Conservation (phyloP, 2,797 vertebrate genomes). For the Acropternis orthonyx region DNA sequence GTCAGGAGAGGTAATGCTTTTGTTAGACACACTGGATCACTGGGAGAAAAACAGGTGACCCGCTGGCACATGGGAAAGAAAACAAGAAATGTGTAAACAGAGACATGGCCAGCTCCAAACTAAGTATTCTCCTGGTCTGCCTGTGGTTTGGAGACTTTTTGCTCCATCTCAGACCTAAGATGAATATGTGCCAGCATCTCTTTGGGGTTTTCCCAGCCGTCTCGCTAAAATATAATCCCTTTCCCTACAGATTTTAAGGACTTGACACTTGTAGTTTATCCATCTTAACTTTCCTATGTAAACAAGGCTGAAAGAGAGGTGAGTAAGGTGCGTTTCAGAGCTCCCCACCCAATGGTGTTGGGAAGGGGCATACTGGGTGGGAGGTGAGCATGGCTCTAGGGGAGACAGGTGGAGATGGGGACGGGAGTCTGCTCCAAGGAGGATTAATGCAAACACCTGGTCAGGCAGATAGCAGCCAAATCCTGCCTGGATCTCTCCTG, state of each 20-base stretch:
- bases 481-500: background rate
- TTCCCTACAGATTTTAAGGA: background rate
- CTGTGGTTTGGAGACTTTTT: background rate
- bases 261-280: background rate
- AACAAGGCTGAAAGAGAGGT: background rate
- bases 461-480: accelerated
- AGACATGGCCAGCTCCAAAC: background rate
- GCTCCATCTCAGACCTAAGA: background rate
- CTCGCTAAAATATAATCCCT: background rate
- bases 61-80: background rate
- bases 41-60: background rate
- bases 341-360: accelerated
- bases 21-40: background rate
- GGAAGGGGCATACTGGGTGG: accelerated
- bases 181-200: background rate
- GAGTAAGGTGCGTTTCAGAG: accelerated
- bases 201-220: background rate
- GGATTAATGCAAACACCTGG: background rate
- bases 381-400: background rate
- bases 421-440: background rate
- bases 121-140: background rate
- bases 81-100: background rate
- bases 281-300: background rate
- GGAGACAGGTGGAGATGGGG: background rate
- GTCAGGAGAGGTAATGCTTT: background rate